A percentile compares a stretch with the other conserved stretches of the same genome.
These are phyloP conservation scores for Alaudala cheleensis DNA, from an alignment of 2,113 vertebrate species.

Conservation along the genomic window DNA sequence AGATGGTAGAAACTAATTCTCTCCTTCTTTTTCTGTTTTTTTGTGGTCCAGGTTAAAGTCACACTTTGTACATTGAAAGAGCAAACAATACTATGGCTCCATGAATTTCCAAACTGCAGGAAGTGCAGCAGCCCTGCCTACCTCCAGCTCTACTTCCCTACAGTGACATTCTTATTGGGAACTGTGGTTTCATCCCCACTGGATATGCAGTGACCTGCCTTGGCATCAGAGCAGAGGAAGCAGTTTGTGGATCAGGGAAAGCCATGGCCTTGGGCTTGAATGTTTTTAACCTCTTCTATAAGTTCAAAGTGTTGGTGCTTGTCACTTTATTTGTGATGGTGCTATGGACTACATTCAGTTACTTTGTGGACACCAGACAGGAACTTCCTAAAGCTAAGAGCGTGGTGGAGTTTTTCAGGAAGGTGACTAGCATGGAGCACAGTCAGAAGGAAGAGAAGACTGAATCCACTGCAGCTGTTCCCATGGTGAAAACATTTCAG, in stretches of 20 bases:
- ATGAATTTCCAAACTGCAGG: background rate
- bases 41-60: background rate
- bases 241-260: background rate
- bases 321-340: constrained; percentile 74
- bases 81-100: background rate
- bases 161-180: background rate
- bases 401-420: constrained; percentile 36
- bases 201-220: background rate
- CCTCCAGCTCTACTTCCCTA: background rate
- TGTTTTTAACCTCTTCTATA: constrained; percentile 69
- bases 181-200: background rate
- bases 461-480: background rate
- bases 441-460: background rate
- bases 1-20: background rate
- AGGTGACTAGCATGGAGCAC: background rate
- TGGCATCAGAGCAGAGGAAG: background rate
- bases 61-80: constrained; percentile 21
- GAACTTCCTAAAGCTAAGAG: constrained; percentile 35
- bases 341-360: constrained; percentile 80
- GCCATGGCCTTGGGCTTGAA: constrained; percentile 75
- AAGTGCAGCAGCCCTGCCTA: background rate
- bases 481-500: background rate
- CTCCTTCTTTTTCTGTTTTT: background rate
- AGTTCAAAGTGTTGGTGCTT: constrained; percentile 78
- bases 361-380: constrained; percentile 65